Conservation (phyloP, 2,797 vertebrate species). For the Enteromius trimaculatus region DNA sequence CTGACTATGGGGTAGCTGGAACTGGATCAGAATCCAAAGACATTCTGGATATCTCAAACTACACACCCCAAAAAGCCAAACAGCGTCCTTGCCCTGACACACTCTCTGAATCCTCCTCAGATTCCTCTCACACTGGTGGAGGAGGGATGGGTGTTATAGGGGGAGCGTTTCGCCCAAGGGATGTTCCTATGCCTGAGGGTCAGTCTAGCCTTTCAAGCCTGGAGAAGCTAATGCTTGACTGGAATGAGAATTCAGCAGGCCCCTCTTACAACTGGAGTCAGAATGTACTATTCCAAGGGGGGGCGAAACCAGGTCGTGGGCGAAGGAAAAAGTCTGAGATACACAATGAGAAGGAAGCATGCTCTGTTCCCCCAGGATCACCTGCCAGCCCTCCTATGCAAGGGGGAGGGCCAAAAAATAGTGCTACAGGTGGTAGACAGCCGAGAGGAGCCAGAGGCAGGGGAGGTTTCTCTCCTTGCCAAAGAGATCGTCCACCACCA, state of each 20-base stretch:
- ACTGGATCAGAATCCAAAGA: constrained; percentile 88
- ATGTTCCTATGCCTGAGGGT: constrained; percentile 74
- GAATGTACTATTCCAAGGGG: constrained; percentile 95
- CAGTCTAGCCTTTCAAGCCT: constrained; percentile 96
- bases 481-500: constrained; percentile 87
- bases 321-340: constrained; percentile 92
- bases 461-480: constrained; percentile 87
- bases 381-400: constrained; percentile 82
- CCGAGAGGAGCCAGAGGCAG: constrained; percentile 75
- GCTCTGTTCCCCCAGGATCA: constrained; percentile 78
- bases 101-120: constrained; percentile 94
- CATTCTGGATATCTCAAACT: constrained; percentile 98
- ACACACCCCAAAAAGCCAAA: constrained; percentile 97
- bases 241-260: constrained; percentile 94
- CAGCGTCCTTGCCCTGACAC: constrained; percentile 90
- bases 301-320: constrained; percentile 91
- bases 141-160: constrained; percentile 71
- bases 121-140: constrained; percentile 92
- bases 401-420: constrained; percentile 74
- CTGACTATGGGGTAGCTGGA: constrained; percentile 82
- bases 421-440: constrained; percentile 55
- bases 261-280: constrained; percentile 99
- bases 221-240: constrained; percentile 99
- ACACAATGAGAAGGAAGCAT: constrained; percentile 77
- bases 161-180: constrained; percentile 71